Evolutionary conservation across 2,113 vertebrate species (phyloP), one percentile per base, ranked within the genome.

Genomic region (Axis porcinus): DNA sequence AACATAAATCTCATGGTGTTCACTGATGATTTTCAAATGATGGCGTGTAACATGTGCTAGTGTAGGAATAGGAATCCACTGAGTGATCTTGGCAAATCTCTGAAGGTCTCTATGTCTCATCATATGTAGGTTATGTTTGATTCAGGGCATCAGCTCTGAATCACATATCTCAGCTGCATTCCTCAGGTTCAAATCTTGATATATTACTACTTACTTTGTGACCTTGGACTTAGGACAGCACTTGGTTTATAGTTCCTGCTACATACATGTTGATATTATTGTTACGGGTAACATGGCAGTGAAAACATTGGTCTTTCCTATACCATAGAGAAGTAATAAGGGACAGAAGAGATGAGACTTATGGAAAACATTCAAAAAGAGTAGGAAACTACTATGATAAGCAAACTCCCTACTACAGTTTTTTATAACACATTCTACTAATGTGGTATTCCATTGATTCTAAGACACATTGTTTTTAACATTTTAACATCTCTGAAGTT

Each of bases 401-500:
- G 74, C n/a, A 95, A 94, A 90, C 83, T 74, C 89, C 33, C 70
- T 92, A 83, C 14, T 45, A 8, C 40, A 15, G 8, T 40, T 78
- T 89, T 88, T 62, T 43, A 57, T 57, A 67, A 86, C 5, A 15
- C 14, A 50, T 76, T 70, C 50, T 64, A 79, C 23, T 94, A 81
- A 95, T 76, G 27, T 58, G 23, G 15, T 40, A 94, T 57, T 70
- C 50, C 54, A 50, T 21, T 79, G 36, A 95, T 84, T 86, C 36
- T 47, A 84, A 94, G 5, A 40, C 2, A 76, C 3, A 5, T 30
- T 33, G 82, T 87, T 87, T 67, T 94, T 54, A 60, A 92, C 33
- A 81, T 81, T 52, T 97, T 88, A 94, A 87, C 47, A 58, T 90
- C 54, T 84, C 62, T 87, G 25, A 95, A 87, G 62, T 84, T 87